These are phyloP conservation scores for Alca torda DNA, from an alignment of 2,797 vertebrate species.

Conservation along the genomic window DNA sequence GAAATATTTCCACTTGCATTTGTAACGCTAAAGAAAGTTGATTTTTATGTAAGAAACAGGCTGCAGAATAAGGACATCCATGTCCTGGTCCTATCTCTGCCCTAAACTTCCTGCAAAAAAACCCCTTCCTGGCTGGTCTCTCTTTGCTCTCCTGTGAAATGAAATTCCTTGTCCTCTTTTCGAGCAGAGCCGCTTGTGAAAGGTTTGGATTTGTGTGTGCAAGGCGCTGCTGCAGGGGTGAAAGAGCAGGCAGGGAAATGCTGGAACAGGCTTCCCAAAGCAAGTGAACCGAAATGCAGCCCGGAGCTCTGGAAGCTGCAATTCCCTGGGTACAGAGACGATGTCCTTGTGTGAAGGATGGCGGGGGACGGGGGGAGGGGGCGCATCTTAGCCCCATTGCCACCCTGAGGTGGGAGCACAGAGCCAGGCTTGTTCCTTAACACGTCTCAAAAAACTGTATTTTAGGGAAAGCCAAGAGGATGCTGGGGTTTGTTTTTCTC, in stretches of 20 bases:
- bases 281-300: background rate
- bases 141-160: background rate
- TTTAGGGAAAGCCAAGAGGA: background rate
- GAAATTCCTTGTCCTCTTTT: background rate
- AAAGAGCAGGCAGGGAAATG: background rate
- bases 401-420: accelerated
- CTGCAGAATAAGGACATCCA: background rate
- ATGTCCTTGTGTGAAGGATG: background rate
- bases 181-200: background rate
- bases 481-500: background rate
- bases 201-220: background rate
- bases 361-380: no score
- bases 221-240: background rate
- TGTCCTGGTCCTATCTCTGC: background rate
- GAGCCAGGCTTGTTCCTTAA: background rate
- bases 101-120: background rate
- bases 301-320: background rate
- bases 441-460: background rate
- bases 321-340: background rate
- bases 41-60: slow-evolving; percentile 39
- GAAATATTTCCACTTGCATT: slow-evolving; percentile 53
- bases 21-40: slow-evolving; percentile 27
- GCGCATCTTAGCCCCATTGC: background rate
- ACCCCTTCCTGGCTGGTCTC: background rate
- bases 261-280: background rate